Evolutionary conservation across 2,113 vertebrate species (phyloP).

Genomic region (Lophochroa leadbeateri): DNA sequence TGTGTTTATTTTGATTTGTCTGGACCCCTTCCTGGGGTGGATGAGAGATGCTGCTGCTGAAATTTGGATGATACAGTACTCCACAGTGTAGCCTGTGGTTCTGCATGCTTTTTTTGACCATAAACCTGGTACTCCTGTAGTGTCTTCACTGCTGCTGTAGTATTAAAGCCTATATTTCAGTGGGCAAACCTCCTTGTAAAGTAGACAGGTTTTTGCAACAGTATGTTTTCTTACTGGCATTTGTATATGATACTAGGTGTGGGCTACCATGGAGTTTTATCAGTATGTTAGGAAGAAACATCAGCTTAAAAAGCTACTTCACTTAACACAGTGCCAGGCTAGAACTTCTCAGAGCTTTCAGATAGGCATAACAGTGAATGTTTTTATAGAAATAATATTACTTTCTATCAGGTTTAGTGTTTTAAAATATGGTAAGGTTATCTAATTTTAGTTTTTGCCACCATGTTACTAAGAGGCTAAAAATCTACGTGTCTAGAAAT

Average conservation of each 20-base stretch:
- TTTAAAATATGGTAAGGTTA: not conserved
- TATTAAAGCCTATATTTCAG: not conserved
- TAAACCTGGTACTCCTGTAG: not conserved
- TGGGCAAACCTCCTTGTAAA: not conserved
- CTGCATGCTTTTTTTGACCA: not conserved
- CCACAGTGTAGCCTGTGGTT: fast-evolving
- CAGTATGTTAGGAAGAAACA: not conserved
- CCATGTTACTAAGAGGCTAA: not conserved
- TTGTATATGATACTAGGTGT: not conserved
- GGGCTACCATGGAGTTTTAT: not conserved
- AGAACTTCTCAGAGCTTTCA: not conserved
- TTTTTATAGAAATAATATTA: not conserved
- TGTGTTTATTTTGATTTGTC: not conserved
- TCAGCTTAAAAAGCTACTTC: not conserved
- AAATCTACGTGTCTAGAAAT: not conserved
- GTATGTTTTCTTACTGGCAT: not conserved
- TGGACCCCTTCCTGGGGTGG: not conserved
- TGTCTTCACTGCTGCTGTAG: not conserved
- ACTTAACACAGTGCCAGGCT: not conserved
- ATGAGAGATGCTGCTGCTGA: not conserved
- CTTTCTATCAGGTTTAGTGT: not conserved
- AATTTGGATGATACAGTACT: not conserved
- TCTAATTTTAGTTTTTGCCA: not conserved
- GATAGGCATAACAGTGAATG: not conserved
- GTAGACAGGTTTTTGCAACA: not conserved